These are phyloP conservation scores for Megaleporinus macrocephalus DNA, from an alignment of 2,113 vertebrate genomes.

Conservation along the genomic window DNA sequence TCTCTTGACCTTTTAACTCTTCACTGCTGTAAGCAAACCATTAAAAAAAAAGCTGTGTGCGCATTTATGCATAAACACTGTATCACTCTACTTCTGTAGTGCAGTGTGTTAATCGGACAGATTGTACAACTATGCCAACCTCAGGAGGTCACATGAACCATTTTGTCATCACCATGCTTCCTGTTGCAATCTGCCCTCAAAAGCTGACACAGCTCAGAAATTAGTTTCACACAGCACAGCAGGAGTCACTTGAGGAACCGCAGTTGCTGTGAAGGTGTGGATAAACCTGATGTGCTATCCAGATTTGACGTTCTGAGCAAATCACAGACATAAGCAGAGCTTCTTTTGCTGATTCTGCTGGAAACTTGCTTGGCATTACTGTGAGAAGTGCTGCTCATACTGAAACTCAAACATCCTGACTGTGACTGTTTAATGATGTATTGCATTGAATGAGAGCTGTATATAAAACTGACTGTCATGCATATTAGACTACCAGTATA, in stretches of 20 bases:
- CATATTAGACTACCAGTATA: no score
- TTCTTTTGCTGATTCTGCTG: not conserved
- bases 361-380: not conserved
- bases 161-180: conserved; percentile 25
- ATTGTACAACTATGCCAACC: not conserved
- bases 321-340: not conserved
- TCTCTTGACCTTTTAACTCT: conserved; percentile 13
- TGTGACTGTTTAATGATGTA: not conserved
- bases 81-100: not conserved
- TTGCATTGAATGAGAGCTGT: no score
- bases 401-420: not conserved
- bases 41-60: no score
- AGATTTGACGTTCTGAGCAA: not conserved
- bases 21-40: not conserved
- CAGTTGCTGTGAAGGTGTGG: conserved; percentile 7
- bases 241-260: not conserved
- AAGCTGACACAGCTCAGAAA: conserved; percentile 14
- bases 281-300: not conserved
- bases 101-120: not conserved
- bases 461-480: no score
- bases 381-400: not conserved
- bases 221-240: not conserved
- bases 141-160: conserved; percentile 7
- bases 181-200: conserved; percentile 41
- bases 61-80: no score